Evolutionary conservation across 2,888 invertebrate genomes (phyloP).

Genomic region (Diloba caeruleocephala): DNA sequence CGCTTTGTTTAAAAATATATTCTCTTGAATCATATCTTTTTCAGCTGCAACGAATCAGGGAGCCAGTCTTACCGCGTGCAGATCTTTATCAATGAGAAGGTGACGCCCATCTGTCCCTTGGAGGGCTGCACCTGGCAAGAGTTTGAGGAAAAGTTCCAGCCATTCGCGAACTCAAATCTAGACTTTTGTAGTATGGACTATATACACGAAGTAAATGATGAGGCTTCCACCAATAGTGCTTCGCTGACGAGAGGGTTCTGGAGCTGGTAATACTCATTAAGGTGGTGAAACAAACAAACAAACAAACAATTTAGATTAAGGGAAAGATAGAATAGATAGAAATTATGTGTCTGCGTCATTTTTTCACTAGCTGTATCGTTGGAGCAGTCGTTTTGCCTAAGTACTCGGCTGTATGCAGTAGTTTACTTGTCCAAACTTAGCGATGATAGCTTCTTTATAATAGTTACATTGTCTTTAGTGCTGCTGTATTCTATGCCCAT

Average conservation of each 20-base stretch:
- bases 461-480: no score
- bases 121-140: constrained; percentile 77
- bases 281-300: background rate
- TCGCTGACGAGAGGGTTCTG: constrained; percentile 9
- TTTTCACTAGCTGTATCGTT: no score
- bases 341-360: no score
- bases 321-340: no score
- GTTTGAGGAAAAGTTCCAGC: constrained; percentile 71
- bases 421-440: no score
- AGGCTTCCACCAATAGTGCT: constrained; percentile 16
- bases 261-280: constrained; percentile 1
- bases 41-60: constrained; percentile 67
- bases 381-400: no score
- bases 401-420: no score
- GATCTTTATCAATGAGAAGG: constrained; percentile 74
- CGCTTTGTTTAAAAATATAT: background rate
- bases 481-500: no score
- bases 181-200: constrained; percentile 70
- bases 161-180: constrained; percentile 60
- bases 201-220: constrained; percentile 25
- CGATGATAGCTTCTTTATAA: no score
- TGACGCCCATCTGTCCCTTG: constrained; percentile 69
- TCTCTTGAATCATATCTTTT: constrained; percentile 39
- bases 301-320: background rate
- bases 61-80: constrained; percentile 66